A percentile compares a stretch with the other conserved stretches of the same genome.
Conservation (phyloP, 2,888 invertebrate species). For the Apamea sordens region DNA sequence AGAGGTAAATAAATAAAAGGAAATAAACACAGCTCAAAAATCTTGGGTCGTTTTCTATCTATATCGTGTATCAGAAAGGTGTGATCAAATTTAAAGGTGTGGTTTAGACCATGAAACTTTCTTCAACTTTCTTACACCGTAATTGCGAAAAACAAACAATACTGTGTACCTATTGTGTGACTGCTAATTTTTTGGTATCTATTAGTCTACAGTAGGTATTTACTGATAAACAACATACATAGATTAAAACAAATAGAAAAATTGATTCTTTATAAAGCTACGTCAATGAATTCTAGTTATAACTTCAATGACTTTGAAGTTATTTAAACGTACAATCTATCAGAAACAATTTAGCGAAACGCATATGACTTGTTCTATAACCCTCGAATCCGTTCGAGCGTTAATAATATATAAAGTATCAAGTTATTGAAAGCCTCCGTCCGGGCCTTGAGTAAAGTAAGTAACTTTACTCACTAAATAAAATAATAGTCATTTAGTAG, state of each 20-base stretch:
- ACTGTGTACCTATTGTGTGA: not conserved
- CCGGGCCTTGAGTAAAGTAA: not conserved
- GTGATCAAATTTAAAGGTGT: not conserved
- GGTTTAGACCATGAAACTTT: not conserved
- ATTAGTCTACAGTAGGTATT: not conserved
- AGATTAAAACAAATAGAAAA: not conserved
- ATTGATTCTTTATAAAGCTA: not conserved
- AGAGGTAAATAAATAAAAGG: no score
- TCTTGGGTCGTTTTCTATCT: not conserved
- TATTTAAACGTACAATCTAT: not conserved
- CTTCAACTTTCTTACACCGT: not conserved
- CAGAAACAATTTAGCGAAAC: not conserved
- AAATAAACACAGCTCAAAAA: not conserved
- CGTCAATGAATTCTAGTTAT: not conserved
- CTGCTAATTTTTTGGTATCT: not conserved
- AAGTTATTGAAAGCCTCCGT: conserved; percentile 41
- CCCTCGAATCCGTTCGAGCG: conserved; percentile 5
- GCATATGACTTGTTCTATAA: not conserved
- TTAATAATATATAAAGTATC: conserved; percentile 54
- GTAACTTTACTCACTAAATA: not conserved
- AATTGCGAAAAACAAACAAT: not conserved
- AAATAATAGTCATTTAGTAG: conserved; percentile 2
- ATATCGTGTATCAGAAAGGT: not conserved
- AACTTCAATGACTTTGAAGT: no score
- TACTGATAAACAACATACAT: not conserved